Conservation (phyloP, 30 jellyfish, hydroid and myxozoan species). For the Haliclystus octoradiatus region DNA sequence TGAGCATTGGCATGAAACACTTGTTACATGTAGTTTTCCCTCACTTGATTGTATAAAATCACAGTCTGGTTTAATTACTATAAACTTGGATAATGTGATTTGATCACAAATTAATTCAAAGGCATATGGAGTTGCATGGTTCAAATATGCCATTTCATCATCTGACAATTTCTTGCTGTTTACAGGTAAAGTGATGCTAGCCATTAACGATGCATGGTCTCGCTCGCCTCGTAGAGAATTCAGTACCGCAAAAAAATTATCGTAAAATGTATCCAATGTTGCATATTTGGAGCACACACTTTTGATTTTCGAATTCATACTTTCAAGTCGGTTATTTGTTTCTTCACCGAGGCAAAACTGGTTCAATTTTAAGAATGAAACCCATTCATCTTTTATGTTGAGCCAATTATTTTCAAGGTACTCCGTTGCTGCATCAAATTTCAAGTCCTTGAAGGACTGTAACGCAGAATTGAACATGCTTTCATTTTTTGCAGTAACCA, state of each 20-base stretch:
- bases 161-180: not conserved
- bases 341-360: constrained; percentile 20
- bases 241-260: constrained; percentile 31
- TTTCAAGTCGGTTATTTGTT: constrained; percentile 43
- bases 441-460: constrained; percentile 6
- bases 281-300: constrained; percentile 11
- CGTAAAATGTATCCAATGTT: constrained; percentile 15
- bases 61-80: not conserved
- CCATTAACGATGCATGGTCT: constrained; percentile 13
- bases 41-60: not conserved
- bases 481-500: constrained; percentile 10
- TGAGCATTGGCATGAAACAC: not conserved
- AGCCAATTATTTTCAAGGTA: constrained; percentile 29
- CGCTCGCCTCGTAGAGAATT: constrained; percentile 22
- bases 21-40: not conserved
- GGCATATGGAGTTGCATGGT: constrained; percentile 35
- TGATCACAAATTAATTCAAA: constrained; percentile 2
- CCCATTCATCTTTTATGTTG: constrained; percentile 30
- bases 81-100: not conserved
- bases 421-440: constrained; percentile 5
- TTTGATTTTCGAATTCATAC: constrained; percentile 30
- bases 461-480: not conserved
- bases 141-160: constrained; percentile 2
- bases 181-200: not conserved
- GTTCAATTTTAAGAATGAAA: constrained; percentile 5